Conservation (phyloP, 2,888 invertebrate genomes). For the Margaritifera margaritifera region DNA sequence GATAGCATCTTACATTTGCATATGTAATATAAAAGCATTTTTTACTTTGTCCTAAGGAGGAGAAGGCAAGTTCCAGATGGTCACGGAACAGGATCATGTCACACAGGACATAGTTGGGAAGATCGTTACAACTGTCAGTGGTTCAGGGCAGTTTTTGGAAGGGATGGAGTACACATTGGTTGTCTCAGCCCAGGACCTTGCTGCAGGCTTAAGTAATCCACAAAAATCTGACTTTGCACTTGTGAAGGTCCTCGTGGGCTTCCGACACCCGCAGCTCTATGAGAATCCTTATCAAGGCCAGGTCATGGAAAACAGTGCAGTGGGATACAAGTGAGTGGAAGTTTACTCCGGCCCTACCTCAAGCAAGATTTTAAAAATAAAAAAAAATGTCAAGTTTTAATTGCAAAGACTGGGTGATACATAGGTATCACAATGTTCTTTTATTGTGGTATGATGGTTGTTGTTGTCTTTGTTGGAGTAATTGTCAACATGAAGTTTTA, state of each 20-base stretch:
- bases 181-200: conserved; percentile 82
- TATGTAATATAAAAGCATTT: neutral
- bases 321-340: conserved; percentile 90
- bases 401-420: neutral
- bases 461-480: too few relatives aligned
- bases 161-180: conserved; percentile 97
- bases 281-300: conserved; percentile 95
- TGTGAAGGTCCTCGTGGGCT: conserved; percentile 90
- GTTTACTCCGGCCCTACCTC: neutral
- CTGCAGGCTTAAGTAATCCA: conserved; percentile 23
- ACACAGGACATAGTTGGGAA: conserved; percentile 50
- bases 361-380: neutral
- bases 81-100: conserved; percentile 78
- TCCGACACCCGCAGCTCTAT: conserved; percentile 97
- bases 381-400: neutral
- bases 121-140: conserved; percentile 47
- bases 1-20: neutral
- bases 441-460: too few relatives aligned
- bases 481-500: too few relatives aligned
- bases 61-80: conserved; percentile 89
- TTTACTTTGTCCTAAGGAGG: conserved; percentile 77
- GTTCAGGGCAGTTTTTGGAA: conserved; percentile 52
- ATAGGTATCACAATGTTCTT: too few relatives aligned
- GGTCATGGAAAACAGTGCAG: conserved; percentile 96
- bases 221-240: conserved; percentile 63